Evolutionary conservation across 2,888 invertebrate genomes (phyloP).

Genomic region (Tipula helvola): DNA sequence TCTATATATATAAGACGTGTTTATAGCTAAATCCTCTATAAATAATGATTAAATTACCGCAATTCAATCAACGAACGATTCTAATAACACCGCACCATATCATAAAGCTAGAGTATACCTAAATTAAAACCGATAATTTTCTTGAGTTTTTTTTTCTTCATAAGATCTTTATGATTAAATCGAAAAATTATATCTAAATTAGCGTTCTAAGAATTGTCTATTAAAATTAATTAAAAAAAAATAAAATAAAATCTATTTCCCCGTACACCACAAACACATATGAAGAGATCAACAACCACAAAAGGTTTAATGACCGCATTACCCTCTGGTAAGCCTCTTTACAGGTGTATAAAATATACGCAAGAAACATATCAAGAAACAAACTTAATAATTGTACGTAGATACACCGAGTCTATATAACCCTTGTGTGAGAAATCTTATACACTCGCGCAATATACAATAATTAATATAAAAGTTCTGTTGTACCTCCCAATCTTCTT

Average conservation of each 20-base stretch:
- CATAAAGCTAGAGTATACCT: not conserved
- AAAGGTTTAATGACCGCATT: not conserved
- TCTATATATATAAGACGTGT: too few relatives aligned
- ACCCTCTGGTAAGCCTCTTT: not conserved
- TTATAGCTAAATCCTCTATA: too few relatives aligned
- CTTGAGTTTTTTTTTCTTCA: not conserved
- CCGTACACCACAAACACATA: not conserved
- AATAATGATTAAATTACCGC: not conserved
- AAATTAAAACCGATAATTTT: not conserved
- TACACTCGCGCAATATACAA: not conserved
- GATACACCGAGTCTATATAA: not conserved
- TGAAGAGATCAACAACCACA: not conserved
- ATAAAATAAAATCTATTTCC: not conserved
- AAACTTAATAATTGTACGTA: not conserved
- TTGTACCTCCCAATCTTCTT: not conserved
- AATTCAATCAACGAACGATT: not conserved
- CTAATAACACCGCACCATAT: not conserved
- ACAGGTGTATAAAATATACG: not conserved
- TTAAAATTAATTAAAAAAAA: not conserved
- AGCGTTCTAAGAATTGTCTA: not conserved
- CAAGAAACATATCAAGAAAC: not conserved
- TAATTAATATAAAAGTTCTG: not conserved
- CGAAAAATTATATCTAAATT: not conserved
- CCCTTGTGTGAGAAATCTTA: not conserved
- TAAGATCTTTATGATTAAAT: not conserved